Percentiles rank a stretch among this genome's conserved stretches.
Conservation (phyloP, 2,113 vertebrate species). For the Chloroceryle aenea region DNA sequence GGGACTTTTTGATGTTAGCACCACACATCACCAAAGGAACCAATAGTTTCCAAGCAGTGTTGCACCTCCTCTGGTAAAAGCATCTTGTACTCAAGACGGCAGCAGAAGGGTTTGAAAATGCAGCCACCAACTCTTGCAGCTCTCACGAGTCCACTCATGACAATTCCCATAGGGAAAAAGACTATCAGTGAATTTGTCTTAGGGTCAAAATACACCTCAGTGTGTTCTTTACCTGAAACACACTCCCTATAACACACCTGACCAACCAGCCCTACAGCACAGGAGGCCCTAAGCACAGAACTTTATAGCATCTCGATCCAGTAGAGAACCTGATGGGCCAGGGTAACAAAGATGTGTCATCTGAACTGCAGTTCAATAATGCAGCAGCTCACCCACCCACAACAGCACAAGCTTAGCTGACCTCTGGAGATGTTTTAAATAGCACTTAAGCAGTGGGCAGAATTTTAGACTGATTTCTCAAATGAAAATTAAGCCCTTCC, state of each 20-base stretch:
- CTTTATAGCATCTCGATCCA: too few species aligned
- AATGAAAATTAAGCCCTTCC: neutral
- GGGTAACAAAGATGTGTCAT: neutral
- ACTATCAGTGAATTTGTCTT: neutral
- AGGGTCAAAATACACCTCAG: accelerated
- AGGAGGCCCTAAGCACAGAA: neutral
- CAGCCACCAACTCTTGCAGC: neutral
- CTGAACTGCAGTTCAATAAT: neutral
- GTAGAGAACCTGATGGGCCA: neutral
- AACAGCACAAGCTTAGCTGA: neutral
- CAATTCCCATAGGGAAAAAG: neutral
- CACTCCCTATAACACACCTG: neutral
- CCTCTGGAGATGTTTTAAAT: neutral
- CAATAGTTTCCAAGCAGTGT: neutral
- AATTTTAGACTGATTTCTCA: neutral
- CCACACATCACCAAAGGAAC: neutral
- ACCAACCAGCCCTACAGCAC: neutral
- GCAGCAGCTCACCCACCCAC: neutral
- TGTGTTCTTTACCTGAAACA: neutral
- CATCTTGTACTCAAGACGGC: neutral
- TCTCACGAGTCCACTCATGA: neutral
- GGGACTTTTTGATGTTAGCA: conserved; percentile 27
- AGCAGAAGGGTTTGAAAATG: neutral
- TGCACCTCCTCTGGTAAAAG: neutral
- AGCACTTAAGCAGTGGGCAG: neutral